These are phyloP conservation scores for Anoplolepis gracilipes DNA, from an alignment of 1,140 invertebrate genomes.

Conservation along the genomic window DNA sequence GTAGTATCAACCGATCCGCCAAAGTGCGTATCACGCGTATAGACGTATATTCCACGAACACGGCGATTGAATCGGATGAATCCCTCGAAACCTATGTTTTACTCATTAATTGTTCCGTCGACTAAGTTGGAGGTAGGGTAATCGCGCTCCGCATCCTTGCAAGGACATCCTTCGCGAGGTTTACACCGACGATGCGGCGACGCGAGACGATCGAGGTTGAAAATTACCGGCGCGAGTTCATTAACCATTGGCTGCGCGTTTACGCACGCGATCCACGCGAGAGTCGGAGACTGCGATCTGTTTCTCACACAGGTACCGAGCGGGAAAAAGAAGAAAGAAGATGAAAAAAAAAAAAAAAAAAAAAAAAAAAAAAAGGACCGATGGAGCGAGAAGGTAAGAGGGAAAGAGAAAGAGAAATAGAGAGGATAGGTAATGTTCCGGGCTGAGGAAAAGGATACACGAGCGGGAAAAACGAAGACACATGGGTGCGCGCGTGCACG, in stretches of 20 bases:
- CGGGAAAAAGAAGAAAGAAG: background rate
- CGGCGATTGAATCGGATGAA: conserved; percentile 27
- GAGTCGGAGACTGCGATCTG: conserved; percentile 66
- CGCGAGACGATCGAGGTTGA: conserved; percentile 72
- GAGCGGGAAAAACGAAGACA: conserved; percentile 9
- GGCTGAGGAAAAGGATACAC: conserved; percentile 28
- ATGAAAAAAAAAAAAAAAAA: background rate
- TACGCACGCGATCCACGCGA: conserved; percentile 69
- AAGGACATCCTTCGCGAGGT: conserved; percentile 64
- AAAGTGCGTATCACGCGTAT: conserved; percentile 35
- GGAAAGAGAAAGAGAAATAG: too few species aligned
- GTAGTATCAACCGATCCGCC: background rate
- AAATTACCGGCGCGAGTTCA: conserved; percentile 70
- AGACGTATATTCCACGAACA: conserved; percentile 28
- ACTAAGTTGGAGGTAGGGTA: conserved; percentile 21
- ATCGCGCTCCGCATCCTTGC: conserved; percentile 46
- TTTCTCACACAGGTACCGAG: conserved; percentile 47
- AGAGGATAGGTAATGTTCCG: conserved; percentile 22
- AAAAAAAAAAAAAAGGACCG: conserved; percentile 46
- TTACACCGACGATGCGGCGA: conserved; percentile 74
- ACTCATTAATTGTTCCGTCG: conserved; percentile 1
- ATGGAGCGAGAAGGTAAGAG: background rate
- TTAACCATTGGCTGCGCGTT: conserved; percentile 71
- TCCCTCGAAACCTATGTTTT: conserved; percentile 8
- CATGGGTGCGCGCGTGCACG: background rate